phyloP scores from a whole-genome alignment of 2,797 vertebrate species.

The Vireo griseus region DNA sequence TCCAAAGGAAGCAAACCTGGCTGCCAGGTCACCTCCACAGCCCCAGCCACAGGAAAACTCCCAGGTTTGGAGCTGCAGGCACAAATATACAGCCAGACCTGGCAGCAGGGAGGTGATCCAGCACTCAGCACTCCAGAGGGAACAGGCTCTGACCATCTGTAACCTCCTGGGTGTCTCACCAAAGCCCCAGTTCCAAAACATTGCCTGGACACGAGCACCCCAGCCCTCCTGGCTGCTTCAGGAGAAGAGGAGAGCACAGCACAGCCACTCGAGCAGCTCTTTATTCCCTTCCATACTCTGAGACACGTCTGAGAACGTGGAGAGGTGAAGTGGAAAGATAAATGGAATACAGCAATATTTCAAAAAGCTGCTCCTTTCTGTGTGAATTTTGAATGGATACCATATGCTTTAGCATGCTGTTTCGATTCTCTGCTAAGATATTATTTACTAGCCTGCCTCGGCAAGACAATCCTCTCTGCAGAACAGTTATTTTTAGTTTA shows the following conservation, averaged over 20 bases:
- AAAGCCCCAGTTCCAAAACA: not conserved
- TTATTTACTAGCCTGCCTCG: not conserved
- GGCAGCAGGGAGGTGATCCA: not conserved
- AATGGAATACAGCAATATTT: not conserved
- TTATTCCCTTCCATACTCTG: not conserved
- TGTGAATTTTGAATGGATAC: not conserved
- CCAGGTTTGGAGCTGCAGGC: not conserved
- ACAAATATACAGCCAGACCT: not conserved
- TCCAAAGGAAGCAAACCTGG: not conserved
- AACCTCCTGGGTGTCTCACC: not conserved
- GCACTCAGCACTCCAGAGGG: not conserved
- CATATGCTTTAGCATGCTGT: not conserved
- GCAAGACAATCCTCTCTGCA: not conserved
- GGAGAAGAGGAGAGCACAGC: not conserved
- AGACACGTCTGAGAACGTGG: not conserved
- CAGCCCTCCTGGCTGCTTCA: not conserved
- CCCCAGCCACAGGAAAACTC: not conserved
- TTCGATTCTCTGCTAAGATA: not conserved
- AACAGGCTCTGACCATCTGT: not conserved
- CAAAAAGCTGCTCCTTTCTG: not conserved
- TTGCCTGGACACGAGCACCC: fast-evolving
- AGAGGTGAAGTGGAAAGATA: not conserved
- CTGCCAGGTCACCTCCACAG: not conserved
- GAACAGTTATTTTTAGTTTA: not conserved
- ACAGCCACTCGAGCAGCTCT: not conserved